Evolutionary conservation across 2,888 invertebrate species (phyloP).

Genomic region (Thyatira batis): DNA sequence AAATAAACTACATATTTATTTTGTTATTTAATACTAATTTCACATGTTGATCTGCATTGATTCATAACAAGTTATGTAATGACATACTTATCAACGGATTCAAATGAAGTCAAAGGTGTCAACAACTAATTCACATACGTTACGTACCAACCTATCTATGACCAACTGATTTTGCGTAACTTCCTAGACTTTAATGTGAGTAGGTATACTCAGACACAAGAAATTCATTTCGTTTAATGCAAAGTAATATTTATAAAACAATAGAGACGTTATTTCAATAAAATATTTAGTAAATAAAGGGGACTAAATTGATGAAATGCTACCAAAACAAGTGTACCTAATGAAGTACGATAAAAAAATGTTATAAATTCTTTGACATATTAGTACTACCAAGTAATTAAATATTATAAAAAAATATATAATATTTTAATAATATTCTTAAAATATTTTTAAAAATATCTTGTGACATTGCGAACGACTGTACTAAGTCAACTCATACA

Average conservation of each 20-base stretch:
- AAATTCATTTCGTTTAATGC: neutral
- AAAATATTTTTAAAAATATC: neutral
- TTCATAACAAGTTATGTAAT: neutral
- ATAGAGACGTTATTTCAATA: too few relatives aligned
- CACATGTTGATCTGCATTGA: neutral
- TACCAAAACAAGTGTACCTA: too few relatives aligned
- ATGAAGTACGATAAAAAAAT: too few relatives aligned
- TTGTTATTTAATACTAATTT: neutral
- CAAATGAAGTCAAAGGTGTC: constrained; percentile 31
- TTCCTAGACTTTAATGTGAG: constrained; percentile 28
- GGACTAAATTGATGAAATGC: too few relatives aligned
- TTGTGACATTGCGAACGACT: too few relatives aligned
- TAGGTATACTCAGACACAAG: neutral
- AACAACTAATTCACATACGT: constrained; percentile 53
- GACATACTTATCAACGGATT: constrained; percentile 20
- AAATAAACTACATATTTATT: neutral
- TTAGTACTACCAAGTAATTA: neutral
- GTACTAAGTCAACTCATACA: neutral
- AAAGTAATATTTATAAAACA: neutral
- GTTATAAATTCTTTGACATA: too few relatives aligned
- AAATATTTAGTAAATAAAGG: too few relatives aligned
- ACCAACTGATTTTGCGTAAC: constrained; percentile 40
- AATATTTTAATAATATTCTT: neutral
- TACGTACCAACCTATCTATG: constrained; percentile 24
- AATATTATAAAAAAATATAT: neutral